These are phyloP conservation scores for Falcunculus frontatus DNA, from an alignment of 2,113 vertebrate genomes.

Conservation along the genomic window DNA sequence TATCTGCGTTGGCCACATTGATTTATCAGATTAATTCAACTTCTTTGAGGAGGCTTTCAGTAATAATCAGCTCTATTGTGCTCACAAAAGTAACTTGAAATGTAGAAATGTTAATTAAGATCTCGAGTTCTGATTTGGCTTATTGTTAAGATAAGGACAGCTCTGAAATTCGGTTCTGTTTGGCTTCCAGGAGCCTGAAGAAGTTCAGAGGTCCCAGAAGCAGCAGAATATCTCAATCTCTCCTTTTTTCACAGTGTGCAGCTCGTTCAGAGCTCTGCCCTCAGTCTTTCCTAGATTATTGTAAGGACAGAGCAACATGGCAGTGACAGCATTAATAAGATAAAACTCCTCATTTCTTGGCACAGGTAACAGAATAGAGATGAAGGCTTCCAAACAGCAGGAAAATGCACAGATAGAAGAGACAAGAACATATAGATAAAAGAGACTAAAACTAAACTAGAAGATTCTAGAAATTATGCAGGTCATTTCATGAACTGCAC, in stretches of 20 bases:
- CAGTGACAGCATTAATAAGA: background rate
- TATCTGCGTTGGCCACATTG: background rate
- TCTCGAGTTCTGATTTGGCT: background rate
- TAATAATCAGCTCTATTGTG: slow-evolving; percentile 35
- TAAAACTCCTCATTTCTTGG: background rate
- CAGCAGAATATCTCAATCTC: background rate
- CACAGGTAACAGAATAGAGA: background rate
- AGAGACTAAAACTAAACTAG: background rate
- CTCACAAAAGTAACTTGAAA: slow-evolving; percentile 29
- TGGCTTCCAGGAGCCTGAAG: background rate
- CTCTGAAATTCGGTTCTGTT: background rate
- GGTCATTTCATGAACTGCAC: background rate
- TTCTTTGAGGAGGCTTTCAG: slow-evolving; percentile 39
- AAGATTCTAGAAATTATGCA: background rate
- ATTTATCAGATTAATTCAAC: slow-evolving; percentile 49
- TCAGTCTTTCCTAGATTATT: background rate
- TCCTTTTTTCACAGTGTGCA: background rate
- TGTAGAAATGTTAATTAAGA: slow-evolving; percentile 41
- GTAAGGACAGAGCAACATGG: background rate
- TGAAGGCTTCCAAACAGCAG: background rate
- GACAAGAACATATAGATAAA: background rate
- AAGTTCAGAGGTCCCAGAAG: background rate
- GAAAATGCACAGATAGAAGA: background rate
- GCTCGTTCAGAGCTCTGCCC: background rate
- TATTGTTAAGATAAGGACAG: background rate